Evolutionary conservation across 2,888 invertebrate genomes (phyloP), one percentile per base, ranked within the genome.

Genomic region (Hirtodrosophila trivittata): DNA sequence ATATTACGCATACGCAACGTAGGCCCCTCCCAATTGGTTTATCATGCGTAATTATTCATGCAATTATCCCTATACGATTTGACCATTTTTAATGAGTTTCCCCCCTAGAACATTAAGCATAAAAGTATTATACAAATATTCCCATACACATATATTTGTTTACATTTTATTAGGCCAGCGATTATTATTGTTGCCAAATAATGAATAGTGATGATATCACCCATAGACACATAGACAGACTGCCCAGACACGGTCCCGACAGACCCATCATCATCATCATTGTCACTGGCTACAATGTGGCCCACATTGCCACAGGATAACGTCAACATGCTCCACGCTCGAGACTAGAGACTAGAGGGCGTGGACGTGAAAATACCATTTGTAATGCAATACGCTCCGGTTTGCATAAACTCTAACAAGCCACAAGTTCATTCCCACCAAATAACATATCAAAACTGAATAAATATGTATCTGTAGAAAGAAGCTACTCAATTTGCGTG

Each of bases 171-270:
- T 83, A 67, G 86, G 37, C 49, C 58, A 58, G 54, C 77, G 65
- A 80, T 80, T 86, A 83, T 86, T 70, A 83, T 86, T 70, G 75
- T 67, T 86, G 87, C 82, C 85, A 74, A 81, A 85, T 84, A 57
- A 71, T 55, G 81, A 81, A 85, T 84, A 57, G 75, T 55, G 81
- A 81, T 86, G 85, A 84, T 85, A 86, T 81, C 81, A 81, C 66
- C 77, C 56, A 38, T n/a, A 37, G 6, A 32, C 12, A 8, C 45
- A 28, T 1, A 28, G 43, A 39, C 38, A 45, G 8, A 43, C 51
- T 43, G 51, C 42, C 26, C 5, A 6, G 39, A 39, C 51, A 8
- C n/a, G n/a, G 43, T 45, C 51, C 33, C 13, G 39, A 10, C 46
- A 38, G 72, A 55, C 51, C 56, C 46, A 39, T 28, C 42, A 28